phyloP scores from a whole-genome alignment of 2,888 invertebrate genomes.

The Camptogramma bilineatum region DNA sequence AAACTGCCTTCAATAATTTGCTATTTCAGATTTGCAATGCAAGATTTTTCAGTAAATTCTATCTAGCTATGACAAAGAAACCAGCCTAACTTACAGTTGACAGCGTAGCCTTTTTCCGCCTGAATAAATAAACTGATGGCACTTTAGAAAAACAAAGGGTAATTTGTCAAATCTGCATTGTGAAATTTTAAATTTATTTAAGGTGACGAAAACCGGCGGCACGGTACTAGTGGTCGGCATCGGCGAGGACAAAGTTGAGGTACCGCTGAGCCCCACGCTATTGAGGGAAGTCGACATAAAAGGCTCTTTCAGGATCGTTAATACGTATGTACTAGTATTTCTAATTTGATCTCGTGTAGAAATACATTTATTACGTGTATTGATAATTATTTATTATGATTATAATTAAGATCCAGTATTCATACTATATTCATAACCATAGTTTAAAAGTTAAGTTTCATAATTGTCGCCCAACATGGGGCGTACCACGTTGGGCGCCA shows the following conservation, averaged over 20 bases:
- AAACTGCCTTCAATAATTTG: too few species aligned
- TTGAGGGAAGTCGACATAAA: slow-evolving; percentile 95
- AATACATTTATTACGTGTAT: too few species aligned
- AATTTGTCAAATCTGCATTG: too few species aligned
- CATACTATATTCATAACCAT: too few species aligned
- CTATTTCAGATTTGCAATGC: too few species aligned
- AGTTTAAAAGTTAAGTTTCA: background rate
- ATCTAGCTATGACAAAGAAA: too few species aligned
- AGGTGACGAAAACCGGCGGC: slow-evolving; percentile 95
- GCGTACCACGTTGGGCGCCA: slow-evolving; percentile 14
- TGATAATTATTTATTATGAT: too few species aligned
- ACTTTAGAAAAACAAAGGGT: too few species aligned
- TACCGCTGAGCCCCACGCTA: slow-evolving; percentile 92
- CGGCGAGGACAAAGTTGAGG: slow-evolving; percentile 89
- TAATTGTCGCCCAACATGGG: slow-evolving; percentile 7
- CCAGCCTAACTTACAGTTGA: background rate
- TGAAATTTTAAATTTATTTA: background rate
- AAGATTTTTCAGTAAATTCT: too few species aligned
- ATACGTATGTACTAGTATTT: slow-evolving; percentile 86
- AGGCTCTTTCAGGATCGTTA: slow-evolving; percentile 95
- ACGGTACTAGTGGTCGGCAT: slow-evolving; percentile 94
- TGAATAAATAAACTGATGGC: background rate
- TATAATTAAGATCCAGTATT: background rate
- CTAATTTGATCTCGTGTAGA: too few species aligned
- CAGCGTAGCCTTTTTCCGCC: background rate